These are phyloP conservation scores for Rhadinocentrus ornatus DNA, from an alignment of 2,797 vertebrate genomes.

Conservation along the genomic window DNA sequence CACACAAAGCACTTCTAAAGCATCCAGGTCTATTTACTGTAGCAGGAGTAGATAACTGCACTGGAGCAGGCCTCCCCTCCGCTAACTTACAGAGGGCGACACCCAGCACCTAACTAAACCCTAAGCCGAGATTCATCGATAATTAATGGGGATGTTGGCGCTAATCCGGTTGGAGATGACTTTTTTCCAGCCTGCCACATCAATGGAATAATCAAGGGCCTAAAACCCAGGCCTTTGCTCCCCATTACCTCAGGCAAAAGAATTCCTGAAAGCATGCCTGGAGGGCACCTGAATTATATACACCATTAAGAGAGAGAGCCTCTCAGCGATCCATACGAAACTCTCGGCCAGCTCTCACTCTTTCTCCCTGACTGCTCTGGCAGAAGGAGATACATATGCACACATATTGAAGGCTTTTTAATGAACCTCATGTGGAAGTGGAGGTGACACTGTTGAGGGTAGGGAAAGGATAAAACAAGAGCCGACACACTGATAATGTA, in stretches of 20 bases:
- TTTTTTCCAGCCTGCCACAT: slow-evolving; percentile 97
- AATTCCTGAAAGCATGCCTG: slow-evolving; percentile 99
- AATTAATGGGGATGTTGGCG: slow-evolving; percentile 99
- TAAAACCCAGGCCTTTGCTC: slow-evolving; percentile 95
- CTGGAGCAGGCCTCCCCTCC: slow-evolving; percentile 79
- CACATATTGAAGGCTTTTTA: slow-evolving; percentile 92
- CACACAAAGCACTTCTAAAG: slow-evolving; percentile 90
- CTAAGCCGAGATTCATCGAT: slow-evolving; percentile 93
- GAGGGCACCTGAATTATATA: slow-evolving; percentile 99
- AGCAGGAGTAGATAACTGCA: slow-evolving; percentile 78
- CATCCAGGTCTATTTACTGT: slow-evolving; percentile 81
- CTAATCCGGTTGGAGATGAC: slow-evolving; percentile 96
- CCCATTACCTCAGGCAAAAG: slow-evolving; percentile 99
- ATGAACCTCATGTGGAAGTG: slow-evolving; percentile 67
- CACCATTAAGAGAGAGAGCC: slow-evolving; percentile 95
- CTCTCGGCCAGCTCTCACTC: slow-evolving; percentile 77
- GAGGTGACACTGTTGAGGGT: slow-evolving; percentile 43
- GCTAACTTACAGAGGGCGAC: slow-evolving; percentile 82
- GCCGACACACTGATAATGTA: slow-evolving; percentile 52
- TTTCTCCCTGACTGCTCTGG: slow-evolving; percentile 58
- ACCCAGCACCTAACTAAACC: slow-evolving; percentile 84
- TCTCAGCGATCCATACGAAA: slow-evolving; percentile 95
- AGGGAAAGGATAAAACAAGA: slow-evolving; percentile 58
- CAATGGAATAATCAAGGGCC: slow-evolving; percentile 99
- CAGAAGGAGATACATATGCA: slow-evolving; percentile 87